Base-by-base conservation (phyloP, 2,113 vertebrate genomes). In the Coregonus clupeaformis region DNA sequence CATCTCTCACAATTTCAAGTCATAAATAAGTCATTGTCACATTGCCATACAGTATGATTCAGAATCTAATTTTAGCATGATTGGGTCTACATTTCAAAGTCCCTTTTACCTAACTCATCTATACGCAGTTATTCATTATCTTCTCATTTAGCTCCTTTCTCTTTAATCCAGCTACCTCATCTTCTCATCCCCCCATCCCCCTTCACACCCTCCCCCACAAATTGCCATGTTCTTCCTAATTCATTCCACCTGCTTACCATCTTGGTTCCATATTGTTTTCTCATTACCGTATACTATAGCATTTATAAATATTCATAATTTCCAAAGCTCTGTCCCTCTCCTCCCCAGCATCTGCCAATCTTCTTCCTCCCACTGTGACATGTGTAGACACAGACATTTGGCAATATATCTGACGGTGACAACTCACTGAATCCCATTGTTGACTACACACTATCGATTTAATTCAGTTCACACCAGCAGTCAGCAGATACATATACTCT, bases 321-420 rank as follows among this genome's bases (percentile, higher is more conserved):
- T 72, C 68, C 80, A 84, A 42, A 11, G n/a, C 22, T 24, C 5
- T 12, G 1, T 9, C 49, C 52, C 77, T 74, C 71, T 77, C 36
- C 47, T 68, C 47, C 25, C 45, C 63, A 45, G 52, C 77, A 70
- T 77, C 74, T 81, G 65, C 63, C 69, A 36, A 0, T 13, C 36
- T 74, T 57, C 71, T 12, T 2, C 68, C 14, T 7, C 77, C 62
- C 70, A 68, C 71, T 66, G 74, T 71, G 62, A 80, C 71, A 73
- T 25, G 65, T 64, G 55, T 24, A 84, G 49, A 85, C n/a, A 71
- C n/a, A 71, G 9, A 74, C 68, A 84, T 77, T 81, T 76, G 65
- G 71, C 72, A 79, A 68, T 72, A 77, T 74, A 72, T 85, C 76
- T 70, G 57, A 77, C 47, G 55, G 72, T 84, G 72, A 76, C 80